Evolutionary conservation across 2,888 invertebrate genomes (phyloP), one percentile per base, ranked within the genome.

Genomic region (Sialis lutaria): DNA sequence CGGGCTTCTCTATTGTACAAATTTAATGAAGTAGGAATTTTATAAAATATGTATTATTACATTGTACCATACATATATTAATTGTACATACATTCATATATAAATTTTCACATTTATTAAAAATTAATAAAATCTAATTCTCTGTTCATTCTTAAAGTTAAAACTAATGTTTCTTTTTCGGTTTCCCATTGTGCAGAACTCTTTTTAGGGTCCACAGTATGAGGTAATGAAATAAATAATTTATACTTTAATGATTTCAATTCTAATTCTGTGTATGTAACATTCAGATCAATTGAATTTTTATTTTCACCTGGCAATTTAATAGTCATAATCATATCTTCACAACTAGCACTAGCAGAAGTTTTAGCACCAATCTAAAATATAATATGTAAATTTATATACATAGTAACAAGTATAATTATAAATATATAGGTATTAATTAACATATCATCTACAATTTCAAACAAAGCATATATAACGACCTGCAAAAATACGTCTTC

Each of bases 71-170:
- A n/a, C n/a, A 41, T 4, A 41, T 5, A 30, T 41, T 41, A 10
- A 30, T 41, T 41, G 8, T 30, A 3, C 4, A 41, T 5, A 12
- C n/a, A 5, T 9, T 41, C 4, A 6, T n/a, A 10, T 6, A 43
- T 10, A 9, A 46, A 37, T 8, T 37, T 10, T 37, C 12, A 7
- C 6, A n/a, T 7, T 10, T 37, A 35, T 71, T 72, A 91, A 67
- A 92, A 91, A 67, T 93, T 92, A 45, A 91, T 68, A 61, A 73
- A 80, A 68, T 93, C 92, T 54, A 85, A 77, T 62, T 92, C 91
- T 48, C 92, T 73, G 50, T 74, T 69, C 63, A 92, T 71, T 50
- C 74, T 74, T 44, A 92, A 66, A 6, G 80, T 84, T 41, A 93
- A 67, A 46, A 74, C 71, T 49, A 93, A 67, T 40, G 73, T 76